phyloP scores from a whole-genome alignment of 2,797 vertebrate genomes.

The Spinus pinus region DNA sequence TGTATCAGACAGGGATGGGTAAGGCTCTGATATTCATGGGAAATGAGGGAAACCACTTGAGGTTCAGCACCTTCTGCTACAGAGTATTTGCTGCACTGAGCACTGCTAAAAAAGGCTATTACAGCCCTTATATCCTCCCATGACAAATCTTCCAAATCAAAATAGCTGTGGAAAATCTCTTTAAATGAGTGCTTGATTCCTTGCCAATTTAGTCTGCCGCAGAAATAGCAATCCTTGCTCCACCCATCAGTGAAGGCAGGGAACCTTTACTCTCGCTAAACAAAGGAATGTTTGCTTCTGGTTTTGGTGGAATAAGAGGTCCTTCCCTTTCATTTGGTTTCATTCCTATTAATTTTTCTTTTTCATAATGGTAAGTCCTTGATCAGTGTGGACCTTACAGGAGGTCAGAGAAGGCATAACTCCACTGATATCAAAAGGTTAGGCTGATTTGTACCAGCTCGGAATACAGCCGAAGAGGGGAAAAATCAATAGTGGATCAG shows the following conservation, averaged over 20 bases:
- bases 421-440: background rate
- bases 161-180: background rate
- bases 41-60: background rate
- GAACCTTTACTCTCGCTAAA: background rate
- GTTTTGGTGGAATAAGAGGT: background rate
- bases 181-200: background rate
- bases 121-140: background rate
- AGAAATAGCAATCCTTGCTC: background rate
- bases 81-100: background rate
- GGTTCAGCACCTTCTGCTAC: background rate
- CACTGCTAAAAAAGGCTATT: background rate
- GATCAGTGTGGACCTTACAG: fast-evolving
- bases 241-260: background rate
- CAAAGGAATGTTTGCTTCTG: background rate
- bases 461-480: background rate
- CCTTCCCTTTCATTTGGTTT: background rate
- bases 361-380: background rate
- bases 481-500: constrained; percentile 23
- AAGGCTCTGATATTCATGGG: background rate
- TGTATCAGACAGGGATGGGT: background rate
- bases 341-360: background rate
- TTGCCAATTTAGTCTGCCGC: background rate
- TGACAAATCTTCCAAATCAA: background rate
- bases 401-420: background rate
- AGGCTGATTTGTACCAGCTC: background rate